Percentiles rank a stretch among this genome's conserved stretches.
Evolutionary conservation across 2,888 invertebrate species (phyloP).

Genomic region (Oscheius sp.): DNA sequence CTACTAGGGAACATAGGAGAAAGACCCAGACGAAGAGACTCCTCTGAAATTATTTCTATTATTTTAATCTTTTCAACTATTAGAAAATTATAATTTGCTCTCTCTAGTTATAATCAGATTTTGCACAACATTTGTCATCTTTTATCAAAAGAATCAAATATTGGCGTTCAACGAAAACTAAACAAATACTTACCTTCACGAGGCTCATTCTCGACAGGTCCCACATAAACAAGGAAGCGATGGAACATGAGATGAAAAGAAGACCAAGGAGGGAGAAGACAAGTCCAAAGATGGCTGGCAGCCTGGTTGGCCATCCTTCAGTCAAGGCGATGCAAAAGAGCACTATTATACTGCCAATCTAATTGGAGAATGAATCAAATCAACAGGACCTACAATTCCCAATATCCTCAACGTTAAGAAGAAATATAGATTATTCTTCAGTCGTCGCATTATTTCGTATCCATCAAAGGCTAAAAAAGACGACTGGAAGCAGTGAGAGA

Average conservation of each 20-base stretch:
- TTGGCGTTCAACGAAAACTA: not conserved
- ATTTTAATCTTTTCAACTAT: too few species aligned
- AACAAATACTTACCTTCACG: not conserved
- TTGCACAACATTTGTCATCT: too few species aligned
- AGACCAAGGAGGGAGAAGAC: conserved; percentile 23
- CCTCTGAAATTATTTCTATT: conserved; percentile 10
- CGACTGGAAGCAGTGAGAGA: not conserved
- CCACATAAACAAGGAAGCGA: conserved; percentile 28
- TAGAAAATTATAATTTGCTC: too few species aligned
- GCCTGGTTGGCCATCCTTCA: conserved; percentile 20
- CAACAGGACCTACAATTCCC: conserved; percentile 12
- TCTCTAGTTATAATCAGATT: too few species aligned
- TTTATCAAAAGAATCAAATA: not conserved
- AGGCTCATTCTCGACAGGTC: conserved; percentile 20
- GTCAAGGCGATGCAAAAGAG: conserved; percentile 28
- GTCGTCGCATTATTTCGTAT: too few species aligned
- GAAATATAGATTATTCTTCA: conserved; percentile 27
- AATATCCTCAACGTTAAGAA: conserved; percentile 10
- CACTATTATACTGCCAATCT: conserved; percentile 29
- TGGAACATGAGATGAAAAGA: conserved; percentile 30
- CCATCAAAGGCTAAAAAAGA: too few species aligned
- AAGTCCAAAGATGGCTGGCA: conserved; percentile 29
- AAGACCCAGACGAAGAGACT: conserved; percentile 30
- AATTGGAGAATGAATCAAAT: not conserved
- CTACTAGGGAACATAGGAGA: conserved; percentile 22